Percentiles rank a stretch among this genome's conserved stretches.
phyloP scores from a whole-genome alignment of 1,140 invertebrate species.

The Drosophila bipectinata region DNA sequence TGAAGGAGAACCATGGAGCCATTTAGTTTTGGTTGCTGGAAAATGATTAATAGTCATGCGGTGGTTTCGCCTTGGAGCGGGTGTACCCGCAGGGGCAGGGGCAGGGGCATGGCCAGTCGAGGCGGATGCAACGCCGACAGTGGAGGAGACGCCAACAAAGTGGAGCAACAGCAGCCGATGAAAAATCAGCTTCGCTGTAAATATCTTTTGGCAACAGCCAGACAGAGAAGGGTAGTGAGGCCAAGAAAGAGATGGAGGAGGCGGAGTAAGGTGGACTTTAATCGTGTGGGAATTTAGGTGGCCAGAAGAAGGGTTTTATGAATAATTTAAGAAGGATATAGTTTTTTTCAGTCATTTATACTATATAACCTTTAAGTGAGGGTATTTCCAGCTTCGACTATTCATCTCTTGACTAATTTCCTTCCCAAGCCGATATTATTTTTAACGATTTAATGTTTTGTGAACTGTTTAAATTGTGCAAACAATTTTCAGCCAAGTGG shows the following conservation, averaged over 20 bases:
- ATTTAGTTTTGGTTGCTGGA: slow-evolving; percentile 75
- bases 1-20: slow-evolving; percentile 18
- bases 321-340: not conserved
- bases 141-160: slow-evolving; percentile 54
- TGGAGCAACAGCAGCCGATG: slow-evolving; percentile 56
- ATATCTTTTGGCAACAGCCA: slow-evolving; percentile 59
- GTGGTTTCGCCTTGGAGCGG: slow-evolving; percentile 50
- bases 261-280: slow-evolving; percentile 19
- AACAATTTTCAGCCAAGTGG: slow-evolving; percentile 80
- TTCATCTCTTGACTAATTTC: slow-evolving; percentile 8
- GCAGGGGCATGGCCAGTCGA: slow-evolving; percentile 11
- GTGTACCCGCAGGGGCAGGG: not conserved
- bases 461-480: slow-evolving; percentile 82
- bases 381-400: slow-evolving; percentile 17
- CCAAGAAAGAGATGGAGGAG: slow-evolving; percentile 1
- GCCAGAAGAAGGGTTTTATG: not conserved
- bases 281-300: slow-evolving; percentile 44
- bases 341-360: too few species aligned
- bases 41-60: slow-evolving; percentile 80
- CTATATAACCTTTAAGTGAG: not conserved
- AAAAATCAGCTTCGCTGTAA: slow-evolving; percentile 67
- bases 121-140: slow-evolving; percentile 57
- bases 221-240: slow-evolving; percentile 8
- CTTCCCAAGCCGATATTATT: slow-evolving; percentile 46
- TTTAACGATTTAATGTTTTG: slow-evolving; percentile 81